Percentiles rank a stretch among this genome's conserved stretches.
phyloP scores from a whole-genome alignment of 2,888 invertebrate genomes.

The Catocala nupta region DNA sequence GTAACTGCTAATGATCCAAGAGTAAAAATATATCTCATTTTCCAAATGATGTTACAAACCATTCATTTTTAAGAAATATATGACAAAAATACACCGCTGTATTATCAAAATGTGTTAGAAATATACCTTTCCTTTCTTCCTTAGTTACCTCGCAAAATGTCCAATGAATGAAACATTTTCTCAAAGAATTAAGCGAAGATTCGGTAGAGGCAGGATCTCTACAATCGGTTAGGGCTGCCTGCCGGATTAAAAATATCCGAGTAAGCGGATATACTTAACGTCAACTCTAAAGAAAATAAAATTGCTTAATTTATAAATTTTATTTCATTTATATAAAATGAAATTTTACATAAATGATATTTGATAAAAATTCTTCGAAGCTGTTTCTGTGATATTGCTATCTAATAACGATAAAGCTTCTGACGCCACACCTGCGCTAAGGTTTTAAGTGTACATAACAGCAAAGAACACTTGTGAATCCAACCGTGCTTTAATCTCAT shows the following conservation, averaged over 20 bases:
- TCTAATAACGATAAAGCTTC: too few species aligned
- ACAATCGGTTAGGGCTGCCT: conserved; percentile 25
- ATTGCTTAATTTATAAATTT: too few species aligned
- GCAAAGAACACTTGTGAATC: too few species aligned
- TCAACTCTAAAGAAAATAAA: too few species aligned
- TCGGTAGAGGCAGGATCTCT: conserved; percentile 20
- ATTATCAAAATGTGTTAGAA: conserved; percentile 19
- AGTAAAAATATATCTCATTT: not conserved
- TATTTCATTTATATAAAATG: too few species aligned
- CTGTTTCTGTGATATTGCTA: too few species aligned
- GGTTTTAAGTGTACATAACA: too few species aligned
- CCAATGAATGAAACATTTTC: conserved; percentile 44
- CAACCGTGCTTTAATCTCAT: too few species aligned
- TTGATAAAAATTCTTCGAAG: too few species aligned
- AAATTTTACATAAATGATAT: too few species aligned
- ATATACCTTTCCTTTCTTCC: conserved; percentile 27
- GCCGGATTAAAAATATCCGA: conserved; percentile 7
- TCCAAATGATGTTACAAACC: conserved; percentile 14
- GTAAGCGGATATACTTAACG: not conserved
- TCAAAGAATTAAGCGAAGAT: conserved; percentile 41
- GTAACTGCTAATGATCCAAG: too few species aligned
- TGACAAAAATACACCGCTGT: conserved; percentile 14
- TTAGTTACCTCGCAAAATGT: conserved; percentile 36
- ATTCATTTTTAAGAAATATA: conserved; percentile 15
- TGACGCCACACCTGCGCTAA: too few species aligned